Base-by-base conservation (phyloP, 2,888 invertebrate genomes). In the Argyresthia goedartella region DNA sequence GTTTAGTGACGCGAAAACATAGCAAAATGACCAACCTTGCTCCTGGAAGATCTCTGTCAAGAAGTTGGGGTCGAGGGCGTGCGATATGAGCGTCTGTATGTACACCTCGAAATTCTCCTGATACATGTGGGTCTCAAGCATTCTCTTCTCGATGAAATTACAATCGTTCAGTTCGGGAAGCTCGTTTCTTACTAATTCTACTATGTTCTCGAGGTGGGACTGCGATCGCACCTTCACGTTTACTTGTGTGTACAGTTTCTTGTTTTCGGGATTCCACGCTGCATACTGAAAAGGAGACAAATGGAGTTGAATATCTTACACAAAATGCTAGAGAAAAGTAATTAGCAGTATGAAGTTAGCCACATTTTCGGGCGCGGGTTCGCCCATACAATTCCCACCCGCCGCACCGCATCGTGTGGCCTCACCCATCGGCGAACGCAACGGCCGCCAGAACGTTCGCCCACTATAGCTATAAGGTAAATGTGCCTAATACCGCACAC, bases 101-200 rank as follows among this genome's bases (percentile, higher is more conserved):
- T 95, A 96, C 44, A 96, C 95, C 87, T 95, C 95, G 71, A 96
- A 96, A 71, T 94, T 93, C 67, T 95, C 95, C 66, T 94, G 93
- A 78, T 93, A 94, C 64, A 90, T 90, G 62, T 92, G 89, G 52
- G 91, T 91, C 58, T 93, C 92, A 62, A 92, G 89, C 91, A 94
- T 92, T 53, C 91, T 89, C 66, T 91, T 91, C 58, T 93, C 92
- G 54, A 93, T 90, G 65, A 91, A 91, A 68, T 91, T 91, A 62
- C 91, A 88, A 61, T 92, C 91, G 55, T 92, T 91, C 35, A n/a
- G n/a, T n/a, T 91, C 78, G 13, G 91, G 88, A 64, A 93, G 79
- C 68, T 94, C 93, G 55, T 90, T 91, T 57, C 92, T 89, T 65
- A 94, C 84, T 73, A 95, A 91, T 79, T 95, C 94, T 16, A 95